phyloP scores from a whole-genome alignment of 2,797 vertebrate genomes.

The Cuculus canorus region DNA sequence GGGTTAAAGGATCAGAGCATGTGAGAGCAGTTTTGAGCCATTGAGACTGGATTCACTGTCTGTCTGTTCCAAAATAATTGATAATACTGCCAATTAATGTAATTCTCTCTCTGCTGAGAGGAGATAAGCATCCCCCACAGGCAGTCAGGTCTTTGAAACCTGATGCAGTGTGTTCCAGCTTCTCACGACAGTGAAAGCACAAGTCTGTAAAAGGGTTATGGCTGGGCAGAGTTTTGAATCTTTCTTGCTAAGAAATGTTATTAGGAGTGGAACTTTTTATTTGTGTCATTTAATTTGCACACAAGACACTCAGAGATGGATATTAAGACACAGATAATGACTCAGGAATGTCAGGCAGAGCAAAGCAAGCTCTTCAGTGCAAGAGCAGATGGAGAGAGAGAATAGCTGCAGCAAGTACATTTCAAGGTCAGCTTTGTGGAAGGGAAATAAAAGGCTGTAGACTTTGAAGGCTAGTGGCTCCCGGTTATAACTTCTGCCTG shows the following conservation, averaged over 20 bases:
- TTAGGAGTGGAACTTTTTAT: neutral
- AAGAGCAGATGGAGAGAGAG: neutral
- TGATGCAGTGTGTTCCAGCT: neutral
- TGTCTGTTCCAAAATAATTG: neutral
- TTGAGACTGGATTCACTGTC: neutral
- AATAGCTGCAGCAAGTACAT: neutral
- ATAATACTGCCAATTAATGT: neutral
- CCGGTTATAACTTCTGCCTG: neutral
- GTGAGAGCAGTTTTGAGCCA: neutral
- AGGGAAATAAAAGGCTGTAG: neutral
- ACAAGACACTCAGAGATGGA: neutral
- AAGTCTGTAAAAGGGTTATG: neutral
- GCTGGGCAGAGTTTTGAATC: neutral
- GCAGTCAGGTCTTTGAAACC: neutral
- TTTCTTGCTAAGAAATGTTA: neutral
- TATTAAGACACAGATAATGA: neutral
- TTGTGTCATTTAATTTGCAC: neutral
- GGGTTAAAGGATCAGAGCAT: neutral
- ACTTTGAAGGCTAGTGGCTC: neutral
- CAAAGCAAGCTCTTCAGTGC: neutral
- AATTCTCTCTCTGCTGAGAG: neutral
- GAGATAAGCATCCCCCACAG: neutral
- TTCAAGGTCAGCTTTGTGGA: conserved; percentile 3
- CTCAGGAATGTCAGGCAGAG: neutral
- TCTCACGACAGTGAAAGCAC: neutral